phyloP scores from a whole-genome alignment of 2,888 invertebrate genomes.

The Zygaena filipendulae region DNA sequence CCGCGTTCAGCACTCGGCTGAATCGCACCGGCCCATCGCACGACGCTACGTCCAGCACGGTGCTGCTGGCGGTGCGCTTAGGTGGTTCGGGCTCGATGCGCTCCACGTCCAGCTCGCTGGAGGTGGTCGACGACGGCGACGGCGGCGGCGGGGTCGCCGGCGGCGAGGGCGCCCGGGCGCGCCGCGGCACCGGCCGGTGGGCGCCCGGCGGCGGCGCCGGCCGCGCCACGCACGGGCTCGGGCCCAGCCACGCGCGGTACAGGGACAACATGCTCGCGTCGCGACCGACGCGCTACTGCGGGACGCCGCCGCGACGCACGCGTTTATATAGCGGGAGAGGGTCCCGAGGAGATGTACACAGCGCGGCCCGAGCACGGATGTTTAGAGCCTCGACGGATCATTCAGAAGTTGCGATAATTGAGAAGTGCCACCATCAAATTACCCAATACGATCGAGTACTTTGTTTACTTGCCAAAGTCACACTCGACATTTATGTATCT shows the following conservation, averaged over 20 bases:
- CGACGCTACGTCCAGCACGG: conserved; percentile 87
- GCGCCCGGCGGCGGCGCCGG: conserved; percentile 60
- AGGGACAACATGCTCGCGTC: conserved; percentile 50
- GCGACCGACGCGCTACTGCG: conserved; percentile 28
- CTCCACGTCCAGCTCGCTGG: conserved; percentile 56
- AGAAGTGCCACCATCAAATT: no score
- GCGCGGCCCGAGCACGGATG: no score
- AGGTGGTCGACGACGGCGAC: conserved; percentile 47
- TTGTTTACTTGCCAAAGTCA: no score
- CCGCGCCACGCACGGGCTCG: conserved; percentile 51
- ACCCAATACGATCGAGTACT: no score
- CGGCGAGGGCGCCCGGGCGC: conserved; percentile 44
- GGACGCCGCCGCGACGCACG: conserved; percentile 15
- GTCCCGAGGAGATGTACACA: neutral
- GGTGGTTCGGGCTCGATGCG: conserved; percentile 39
- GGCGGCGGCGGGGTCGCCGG: conserved; percentile 37
- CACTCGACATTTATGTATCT: no score
- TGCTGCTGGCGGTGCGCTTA: conserved; percentile 31
- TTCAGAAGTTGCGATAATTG: no score
- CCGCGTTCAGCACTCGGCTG: conserved; percentile 85
- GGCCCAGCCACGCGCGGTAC: conserved; percentile 65
- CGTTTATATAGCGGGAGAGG: conserved; percentile 32
- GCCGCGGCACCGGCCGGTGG: conserved; percentile 49
- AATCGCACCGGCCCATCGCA: conserved; percentile 91
- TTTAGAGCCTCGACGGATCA: no score